A percentile compares a stretch with the other conserved stretches of the same genome.
Evolutionary conservation across 1,140 invertebrate species (phyloP).

Genomic region (Asobara japonica): DNA sequence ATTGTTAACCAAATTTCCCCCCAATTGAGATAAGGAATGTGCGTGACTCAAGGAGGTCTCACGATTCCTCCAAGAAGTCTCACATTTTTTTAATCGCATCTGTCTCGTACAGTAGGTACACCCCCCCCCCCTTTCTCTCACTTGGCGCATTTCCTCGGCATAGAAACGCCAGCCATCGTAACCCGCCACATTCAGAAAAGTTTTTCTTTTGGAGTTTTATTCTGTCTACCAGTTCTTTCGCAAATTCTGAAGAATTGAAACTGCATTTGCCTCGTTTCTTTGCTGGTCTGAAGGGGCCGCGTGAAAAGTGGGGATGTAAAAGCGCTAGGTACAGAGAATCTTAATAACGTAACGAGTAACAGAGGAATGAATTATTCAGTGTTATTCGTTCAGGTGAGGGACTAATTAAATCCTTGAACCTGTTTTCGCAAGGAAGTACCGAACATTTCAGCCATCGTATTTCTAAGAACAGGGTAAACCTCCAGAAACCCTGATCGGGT

Average conservation of each 20-base stretch:
- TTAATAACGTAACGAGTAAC: slow-evolving; percentile 41
- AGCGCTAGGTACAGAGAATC: neutral
- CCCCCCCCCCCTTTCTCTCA: neutral
- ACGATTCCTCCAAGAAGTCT: neutral
- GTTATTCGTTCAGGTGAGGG: slow-evolving; percentile 42
- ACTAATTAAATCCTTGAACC: slow-evolving; percentile 44
- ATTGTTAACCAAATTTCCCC: neutral
- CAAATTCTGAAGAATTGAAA: neutral
- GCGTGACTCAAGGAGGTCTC: neutral
- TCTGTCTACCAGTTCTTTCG: neutral
- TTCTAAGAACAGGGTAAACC: no score
- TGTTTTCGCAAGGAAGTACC: no score
- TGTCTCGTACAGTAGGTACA: neutral
- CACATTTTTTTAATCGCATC: neutral
- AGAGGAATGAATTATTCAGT: slow-evolving; percentile 46
- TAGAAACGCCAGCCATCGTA: neutral
- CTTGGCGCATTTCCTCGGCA: neutral
- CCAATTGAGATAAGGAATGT: neutral
- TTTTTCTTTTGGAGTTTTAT: neutral
- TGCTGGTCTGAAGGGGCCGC: neutral
- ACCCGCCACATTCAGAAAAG: neutral
- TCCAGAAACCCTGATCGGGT: no score
- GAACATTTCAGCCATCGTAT: no score
- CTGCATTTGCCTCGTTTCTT: neutral
- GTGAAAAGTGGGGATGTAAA: neutral